Conservation (phyloP, 2,797 vertebrate species). For the Pangasius sanitwongsei region DNA sequence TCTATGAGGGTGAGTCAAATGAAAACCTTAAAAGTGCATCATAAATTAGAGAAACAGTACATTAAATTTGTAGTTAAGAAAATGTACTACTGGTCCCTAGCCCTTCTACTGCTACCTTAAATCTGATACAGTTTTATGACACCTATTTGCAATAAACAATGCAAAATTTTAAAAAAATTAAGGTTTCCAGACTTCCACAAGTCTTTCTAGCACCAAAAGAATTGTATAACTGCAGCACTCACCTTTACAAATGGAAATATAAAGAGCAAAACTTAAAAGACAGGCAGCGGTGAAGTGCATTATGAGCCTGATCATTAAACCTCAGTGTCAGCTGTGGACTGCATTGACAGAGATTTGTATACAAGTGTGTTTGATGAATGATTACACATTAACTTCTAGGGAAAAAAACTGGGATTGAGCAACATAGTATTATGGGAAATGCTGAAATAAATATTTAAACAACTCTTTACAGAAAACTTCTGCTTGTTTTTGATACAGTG, state of each 20-base stretch:
- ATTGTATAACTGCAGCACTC: slow-evolving; percentile 46
- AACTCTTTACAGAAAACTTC: background rate
- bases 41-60: background rate
- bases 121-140: background rate
- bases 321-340: background rate
- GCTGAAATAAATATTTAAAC: slow-evolving; percentile 17
- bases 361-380: slow-evolving; percentile 70
- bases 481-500: background rate
- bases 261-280: slow-evolving; percentile 36
- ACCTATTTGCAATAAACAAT: background rate
- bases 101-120: background rate
- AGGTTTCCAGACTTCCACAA: background rate
- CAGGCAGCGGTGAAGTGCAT: slow-evolving; percentile 25
- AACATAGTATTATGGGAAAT: slow-evolving; percentile 49
- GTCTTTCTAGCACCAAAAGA: background rate
- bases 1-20: background rate
- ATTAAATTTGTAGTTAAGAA: background rate
- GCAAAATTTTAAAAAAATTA: background rate
- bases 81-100: background rate
- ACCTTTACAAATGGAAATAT: slow-evolving; percentile 61
- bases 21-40: background rate
- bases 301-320: background rate
- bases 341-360: slow-evolving; percentile 34
- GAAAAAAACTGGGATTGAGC: slow-evolving; percentile 57
- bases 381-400: slow-evolving; percentile 72